Evolutionary conservation across 2,113 vertebrate species (phyloP).

Genomic region (Misgurnus anguillicaudatus): DNA sequence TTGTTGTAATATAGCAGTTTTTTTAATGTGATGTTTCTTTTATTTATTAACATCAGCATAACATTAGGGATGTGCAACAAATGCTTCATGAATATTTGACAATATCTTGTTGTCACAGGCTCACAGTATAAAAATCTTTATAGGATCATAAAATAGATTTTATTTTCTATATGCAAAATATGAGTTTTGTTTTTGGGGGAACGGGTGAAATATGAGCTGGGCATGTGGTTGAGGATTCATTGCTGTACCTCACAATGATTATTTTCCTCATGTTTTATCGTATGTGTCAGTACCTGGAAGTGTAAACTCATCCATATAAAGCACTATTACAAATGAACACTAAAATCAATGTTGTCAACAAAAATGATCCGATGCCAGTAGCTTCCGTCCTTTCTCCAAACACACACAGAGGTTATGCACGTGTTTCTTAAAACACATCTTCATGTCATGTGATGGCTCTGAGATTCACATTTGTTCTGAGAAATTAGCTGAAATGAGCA

Average conservation of each 20-base stretch:
- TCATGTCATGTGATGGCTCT: slow-evolving; percentile 42
- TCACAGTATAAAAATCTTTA: no score
- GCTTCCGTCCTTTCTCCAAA: slow-evolving; percentile 31
- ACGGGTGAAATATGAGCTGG: background rate
- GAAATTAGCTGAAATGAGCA: no score
- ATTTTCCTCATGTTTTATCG: background rate
- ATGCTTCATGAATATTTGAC: background rate
- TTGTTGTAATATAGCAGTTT: background rate
- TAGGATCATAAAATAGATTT: background rate
- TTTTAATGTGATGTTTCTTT: no score
- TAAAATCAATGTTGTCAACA: slow-evolving; percentile 31
- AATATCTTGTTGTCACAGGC: no score
- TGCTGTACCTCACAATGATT: slow-evolving; percentile 34
- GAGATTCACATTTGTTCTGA: background rate
- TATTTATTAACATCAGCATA: background rate
- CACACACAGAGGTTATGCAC: background rate
- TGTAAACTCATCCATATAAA: background rate
- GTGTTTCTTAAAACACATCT: background rate
- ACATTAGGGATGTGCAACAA: background rate
- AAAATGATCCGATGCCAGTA: slow-evolving; percentile 9
- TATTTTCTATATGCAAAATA: background rate
- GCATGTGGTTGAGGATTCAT: background rate
- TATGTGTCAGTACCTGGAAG: no score
- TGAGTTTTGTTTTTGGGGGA: background rate
- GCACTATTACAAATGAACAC: slow-evolving; percentile 40